Conservation (phyloP, 37 sponge, comb jelly and placozoan species). For the Diacarnus erythraeanus region DNA sequence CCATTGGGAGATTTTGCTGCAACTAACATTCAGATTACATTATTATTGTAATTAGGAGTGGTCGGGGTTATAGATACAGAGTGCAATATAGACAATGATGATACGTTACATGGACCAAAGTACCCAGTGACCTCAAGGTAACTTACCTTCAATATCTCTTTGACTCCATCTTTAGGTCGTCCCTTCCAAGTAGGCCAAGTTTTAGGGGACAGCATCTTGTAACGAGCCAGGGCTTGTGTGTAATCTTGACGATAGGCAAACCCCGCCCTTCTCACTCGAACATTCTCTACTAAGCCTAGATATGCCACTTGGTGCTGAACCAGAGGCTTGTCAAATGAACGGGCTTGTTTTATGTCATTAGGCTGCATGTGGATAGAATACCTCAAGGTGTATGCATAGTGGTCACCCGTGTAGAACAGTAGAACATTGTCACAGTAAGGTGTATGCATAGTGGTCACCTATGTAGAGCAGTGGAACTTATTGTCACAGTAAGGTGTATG, state of each 20-base stretch:
- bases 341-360: constrained; percentile 17
- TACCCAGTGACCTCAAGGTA: background rate
- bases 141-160: constrained; percentile 66
- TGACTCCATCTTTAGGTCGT: constrained; percentile 64
- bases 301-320: constrained; percentile 79
- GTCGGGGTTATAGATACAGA: no score
- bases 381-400: no score
- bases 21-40: no score
- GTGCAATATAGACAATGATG: no score
- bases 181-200: constrained; percentile 89
- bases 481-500: no score
- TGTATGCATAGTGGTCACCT: background rate
- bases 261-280: constrained; percentile 86
- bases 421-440: background rate
- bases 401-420: no score
- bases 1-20: no score
- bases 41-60: no score
- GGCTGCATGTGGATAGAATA: constrained; percentile 15
- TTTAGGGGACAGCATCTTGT: constrained; percentile 76
- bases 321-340: constrained; percentile 50
- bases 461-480: no score
- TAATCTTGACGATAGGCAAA: constrained; percentile 78
- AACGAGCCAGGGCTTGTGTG: constrained; percentile 60
- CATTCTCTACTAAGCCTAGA: constrained; percentile 84
- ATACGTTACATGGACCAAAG: no score